These are phyloP conservation scores for Oscheius sp. DNA, from an alignment of 2,888 invertebrate species.

Conservation along the genomic window DNA sequence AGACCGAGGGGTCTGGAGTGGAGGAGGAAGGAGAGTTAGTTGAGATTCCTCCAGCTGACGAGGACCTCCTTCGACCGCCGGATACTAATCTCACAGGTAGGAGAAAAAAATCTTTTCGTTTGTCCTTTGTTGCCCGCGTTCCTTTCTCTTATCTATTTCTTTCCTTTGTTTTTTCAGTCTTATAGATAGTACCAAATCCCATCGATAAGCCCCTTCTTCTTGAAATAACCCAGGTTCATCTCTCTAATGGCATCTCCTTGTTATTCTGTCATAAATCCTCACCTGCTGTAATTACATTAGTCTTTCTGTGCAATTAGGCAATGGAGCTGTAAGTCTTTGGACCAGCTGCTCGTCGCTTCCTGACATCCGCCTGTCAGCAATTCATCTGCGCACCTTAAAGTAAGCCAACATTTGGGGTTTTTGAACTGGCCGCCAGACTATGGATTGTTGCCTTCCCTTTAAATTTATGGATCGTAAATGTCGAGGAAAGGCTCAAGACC, in stretches of 20 bases:
- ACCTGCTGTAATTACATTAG: conserved; percentile 20
- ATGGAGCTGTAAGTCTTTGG: too few relatives aligned
- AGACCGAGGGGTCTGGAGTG: conserved; percentile 13
- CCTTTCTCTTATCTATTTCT: neutral
- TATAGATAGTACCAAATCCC: neutral
- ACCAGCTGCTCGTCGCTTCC: conserved; percentile 16
- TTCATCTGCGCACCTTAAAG: conserved; percentile 30
- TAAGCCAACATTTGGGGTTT: conserved; percentile 17
- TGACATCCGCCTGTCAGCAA: conserved; percentile 29
- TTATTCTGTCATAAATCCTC: conserved; percentile 17
- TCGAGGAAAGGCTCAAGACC: neutral
- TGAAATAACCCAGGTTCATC: neutral
- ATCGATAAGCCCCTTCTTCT: neutral
- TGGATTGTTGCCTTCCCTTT: neutral
- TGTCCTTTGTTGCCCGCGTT: neutral
- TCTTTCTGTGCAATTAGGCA: conserved; percentile 23
- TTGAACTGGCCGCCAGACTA: conserved; percentile 4
- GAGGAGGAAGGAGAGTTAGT: conserved; percentile 17
- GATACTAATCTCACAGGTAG: conserved; percentile 19
- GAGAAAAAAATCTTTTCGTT: neutral
- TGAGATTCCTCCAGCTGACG: conserved; percentile 17
- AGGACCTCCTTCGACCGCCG: conserved; percentile 28
- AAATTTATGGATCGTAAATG: neutral
- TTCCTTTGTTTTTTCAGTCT: neutral
- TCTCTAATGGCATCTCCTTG: neutral